Conservation (phyloP, 1,140 invertebrate species). For the Leguminivora glycinivorella region DNA sequence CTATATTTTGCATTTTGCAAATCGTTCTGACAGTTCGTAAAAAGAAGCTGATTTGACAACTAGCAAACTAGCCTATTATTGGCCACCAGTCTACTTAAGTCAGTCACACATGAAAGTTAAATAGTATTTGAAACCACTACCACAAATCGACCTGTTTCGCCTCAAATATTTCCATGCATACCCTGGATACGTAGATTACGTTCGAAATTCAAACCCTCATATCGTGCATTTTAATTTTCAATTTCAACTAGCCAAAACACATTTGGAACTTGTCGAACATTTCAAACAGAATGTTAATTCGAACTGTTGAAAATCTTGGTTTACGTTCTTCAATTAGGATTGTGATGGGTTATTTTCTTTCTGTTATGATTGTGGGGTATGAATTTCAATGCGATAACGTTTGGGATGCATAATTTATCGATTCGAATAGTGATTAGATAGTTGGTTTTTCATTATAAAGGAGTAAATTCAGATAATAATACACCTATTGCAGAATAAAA, state of each 20-base stretch:
- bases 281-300: conserved; percentile 12
- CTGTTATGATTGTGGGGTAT: conserved; percentile 17
- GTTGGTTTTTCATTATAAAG: too few species aligned
- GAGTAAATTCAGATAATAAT: too few species aligned
- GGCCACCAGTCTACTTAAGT: too few species aligned
- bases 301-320: neutral
- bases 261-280: conserved; percentile 6
- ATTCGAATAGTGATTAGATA: too few species aligned
- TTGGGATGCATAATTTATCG: conserved; percentile 10
- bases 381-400: conserved; percentile 30
- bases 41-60: too few species aligned
- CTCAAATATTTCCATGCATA: neutral
- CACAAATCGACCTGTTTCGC: neutral
- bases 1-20: too few species aligned
- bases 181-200: neutral
- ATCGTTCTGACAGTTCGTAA: too few species aligned
- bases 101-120: neutral
- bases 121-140: neutral
- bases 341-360: neutral
- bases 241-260: conserved; percentile 8
- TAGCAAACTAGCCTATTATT: too few species aligned
- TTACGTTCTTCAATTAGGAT: neutral
- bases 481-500: too few species aligned
- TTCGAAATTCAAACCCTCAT: neutral
- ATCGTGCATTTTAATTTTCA: conserved; percentile 4